Percentiles rank a stretch among this genome's conserved stretches.
These are phyloP conservation scores for Pristionchus arcanus DNA, from an alignment of 2,888 invertebrate species.

Conservation along the genomic window DNA sequence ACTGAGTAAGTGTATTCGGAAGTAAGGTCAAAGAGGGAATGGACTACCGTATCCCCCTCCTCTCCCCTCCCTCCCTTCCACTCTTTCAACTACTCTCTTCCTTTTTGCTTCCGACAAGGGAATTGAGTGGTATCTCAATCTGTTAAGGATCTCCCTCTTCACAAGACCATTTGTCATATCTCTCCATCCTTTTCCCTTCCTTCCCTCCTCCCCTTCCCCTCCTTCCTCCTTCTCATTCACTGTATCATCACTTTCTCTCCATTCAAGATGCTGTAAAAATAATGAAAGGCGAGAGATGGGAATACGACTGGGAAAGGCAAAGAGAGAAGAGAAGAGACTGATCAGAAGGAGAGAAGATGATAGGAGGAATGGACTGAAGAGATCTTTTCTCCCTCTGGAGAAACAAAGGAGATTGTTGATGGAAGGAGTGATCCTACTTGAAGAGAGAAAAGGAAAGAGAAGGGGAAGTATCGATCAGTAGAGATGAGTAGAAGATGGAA, in stretches of 20 bases:
- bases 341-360: background rate
- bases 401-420: constrained; percentile 17
- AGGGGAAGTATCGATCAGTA: constrained; percentile 35
- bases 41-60: constrained; percentile 17
- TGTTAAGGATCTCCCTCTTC: constrained; percentile 42
- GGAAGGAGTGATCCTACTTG: background rate
- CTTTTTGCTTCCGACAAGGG: background rate
- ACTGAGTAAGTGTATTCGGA: constrained; percentile 35
- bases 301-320: constrained; percentile 53
- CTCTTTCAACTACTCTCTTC: constrained; percentile 16
- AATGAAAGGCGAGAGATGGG: constrained; percentile 47
- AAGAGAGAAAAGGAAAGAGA: background rate
- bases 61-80: background rate
- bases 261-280: constrained; percentile 49
- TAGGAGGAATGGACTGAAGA: background rate
- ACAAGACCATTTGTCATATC: constrained; percentile 38
- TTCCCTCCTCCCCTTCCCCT: background rate
- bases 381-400: no score
- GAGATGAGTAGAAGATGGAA: constrained; percentile 44
- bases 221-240: constrained; percentile 32
- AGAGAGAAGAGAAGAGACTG: constrained; percentile 8
- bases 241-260: constrained; percentile 47
- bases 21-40: constrained; percentile 2
- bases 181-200: background rate
- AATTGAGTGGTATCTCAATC: constrained; percentile 30